Evolutionary conservation across 2,797 vertebrate genomes (phyloP).

Genomic region (Ciconia nigra): DNA sequence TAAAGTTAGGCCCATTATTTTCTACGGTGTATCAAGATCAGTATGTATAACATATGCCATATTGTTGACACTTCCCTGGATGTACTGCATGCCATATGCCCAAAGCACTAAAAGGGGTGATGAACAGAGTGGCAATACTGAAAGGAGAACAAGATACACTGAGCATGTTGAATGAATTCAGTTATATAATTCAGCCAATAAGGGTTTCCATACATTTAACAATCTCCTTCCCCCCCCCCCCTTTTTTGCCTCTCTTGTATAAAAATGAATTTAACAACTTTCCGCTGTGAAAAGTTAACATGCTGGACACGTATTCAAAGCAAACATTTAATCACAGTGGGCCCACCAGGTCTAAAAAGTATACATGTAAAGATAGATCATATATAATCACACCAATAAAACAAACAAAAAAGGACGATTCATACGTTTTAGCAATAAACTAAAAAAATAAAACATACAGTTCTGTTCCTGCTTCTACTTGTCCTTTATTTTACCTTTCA

Average conservation of each 20-base stretch:
- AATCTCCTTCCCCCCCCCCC: neutral
- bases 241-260: neutral
- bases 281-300: slow-evolving; percentile 34
- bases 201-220: slow-evolving; percentile 65
- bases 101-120: slow-evolving; percentile 68
- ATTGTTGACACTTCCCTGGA: slow-evolving; percentile 70
- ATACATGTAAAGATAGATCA: slow-evolving; percentile 43
- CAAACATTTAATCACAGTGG: slow-evolving; percentile 54
- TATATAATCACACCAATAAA: slow-evolving; percentile 54
- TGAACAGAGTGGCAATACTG: slow-evolving; percentile 68
- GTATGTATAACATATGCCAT: slow-evolving; percentile 69
- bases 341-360: slow-evolving; percentile 26
- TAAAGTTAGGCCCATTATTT: slow-evolving; percentile 69
- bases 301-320: slow-evolving; percentile 45
- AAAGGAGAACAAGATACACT: slow-evolving; percentile 58
- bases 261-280: slow-evolving; percentile 50
- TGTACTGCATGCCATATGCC: slow-evolving; percentile 67
- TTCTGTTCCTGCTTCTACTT: slow-evolving; percentile 8
- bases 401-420: slow-evolving; percentile 56
- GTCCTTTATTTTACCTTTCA: slow-evolving; percentile 53
- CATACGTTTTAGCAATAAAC: slow-evolving; percentile 55
- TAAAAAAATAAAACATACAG: slow-evolving; percentile 36
- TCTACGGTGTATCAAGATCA: slow-evolving; percentile 68
- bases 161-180: slow-evolving; percentile 63
- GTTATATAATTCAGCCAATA: slow-evolving; percentile 65